Evolutionary conservation across 2,797 vertebrate genomes (phyloP).

Genomic region (Hypotaenidia okinawae): DNA sequence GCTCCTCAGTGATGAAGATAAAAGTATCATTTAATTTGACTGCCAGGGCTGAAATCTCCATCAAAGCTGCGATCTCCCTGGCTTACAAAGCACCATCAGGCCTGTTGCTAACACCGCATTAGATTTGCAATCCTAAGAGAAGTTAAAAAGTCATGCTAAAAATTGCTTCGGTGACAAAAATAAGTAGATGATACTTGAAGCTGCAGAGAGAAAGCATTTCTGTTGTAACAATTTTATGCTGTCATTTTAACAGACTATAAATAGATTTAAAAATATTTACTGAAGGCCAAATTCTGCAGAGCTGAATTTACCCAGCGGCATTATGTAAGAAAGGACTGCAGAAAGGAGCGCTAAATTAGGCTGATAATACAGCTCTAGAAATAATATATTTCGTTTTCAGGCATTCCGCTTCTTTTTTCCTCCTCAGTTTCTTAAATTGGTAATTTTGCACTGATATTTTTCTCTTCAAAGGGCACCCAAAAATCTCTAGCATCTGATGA

Average conservation of each 20-base stretch:
- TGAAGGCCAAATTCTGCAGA: constrained; percentile 26
- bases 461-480: not conserved
- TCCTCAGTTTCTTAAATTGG: not conserved
- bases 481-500: not conserved
- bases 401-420: not conserved
- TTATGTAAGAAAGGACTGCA: not conserved
- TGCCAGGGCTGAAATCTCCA: not conserved
- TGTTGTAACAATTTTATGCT: constrained; percentile 13
- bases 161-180: constrained; percentile 1
- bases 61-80: not conserved
- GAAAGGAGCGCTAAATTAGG: not conserved
- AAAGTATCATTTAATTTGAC: constrained; percentile 9
- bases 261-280: constrained; percentile 59
- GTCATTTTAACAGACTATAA: constrained; percentile 34
- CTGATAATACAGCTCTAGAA: not conserved
- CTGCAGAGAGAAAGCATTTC: constrained; percentile 1
- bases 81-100: not conserved
- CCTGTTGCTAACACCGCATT: not conserved
- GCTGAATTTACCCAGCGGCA: not conserved
- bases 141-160: not conserved
- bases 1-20: constrained; percentile 13
- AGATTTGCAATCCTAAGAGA: not conserved
- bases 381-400: not conserved
- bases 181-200: constrained; percentile 8
- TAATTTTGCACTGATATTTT: not conserved